Conservation (phyloP, 2,113 vertebrate species). For the Manacus vitellinus region DNA sequence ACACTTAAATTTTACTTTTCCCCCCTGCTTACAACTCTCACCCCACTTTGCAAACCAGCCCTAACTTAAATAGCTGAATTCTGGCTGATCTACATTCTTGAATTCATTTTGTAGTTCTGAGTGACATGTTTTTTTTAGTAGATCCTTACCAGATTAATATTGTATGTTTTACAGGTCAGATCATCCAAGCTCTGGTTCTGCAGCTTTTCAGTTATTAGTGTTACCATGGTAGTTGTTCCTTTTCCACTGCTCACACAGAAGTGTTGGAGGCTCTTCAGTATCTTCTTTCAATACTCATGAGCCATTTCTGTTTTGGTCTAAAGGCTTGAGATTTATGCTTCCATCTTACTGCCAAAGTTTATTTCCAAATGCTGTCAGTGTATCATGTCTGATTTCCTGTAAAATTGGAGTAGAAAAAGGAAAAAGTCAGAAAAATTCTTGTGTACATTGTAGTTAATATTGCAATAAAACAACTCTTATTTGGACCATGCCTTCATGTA, state of each 20-base stretch:
- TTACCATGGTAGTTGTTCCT: slow-evolving; percentile 74
- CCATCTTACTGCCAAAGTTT: slow-evolving; percentile 2
- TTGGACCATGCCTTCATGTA: background rate
- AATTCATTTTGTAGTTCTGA: background rate
- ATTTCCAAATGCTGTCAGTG: slow-evolving; percentile 22
- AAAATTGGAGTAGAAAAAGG: background rate
- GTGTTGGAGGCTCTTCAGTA: slow-evolving; percentile 28
- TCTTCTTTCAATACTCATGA: slow-evolving; percentile 43
- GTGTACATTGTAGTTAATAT: background rate
- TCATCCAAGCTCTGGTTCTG: slow-evolving; percentile 82
- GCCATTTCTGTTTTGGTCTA: slow-evolving; percentile 16
- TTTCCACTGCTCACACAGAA: slow-evolving; percentile 42
- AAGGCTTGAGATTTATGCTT: slow-evolving; percentile 22
- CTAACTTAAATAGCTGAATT: background rate
- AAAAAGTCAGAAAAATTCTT: background rate
- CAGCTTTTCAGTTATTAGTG: slow-evolving; percentile 82
- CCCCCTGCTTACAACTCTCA: background rate
- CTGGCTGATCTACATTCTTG: background rate
- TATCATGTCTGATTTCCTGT: slow-evolving; percentile 27
- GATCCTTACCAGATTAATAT: slow-evolving; percentile 72
- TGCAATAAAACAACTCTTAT: background rate
- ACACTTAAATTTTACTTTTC: background rate
- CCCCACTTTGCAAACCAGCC: background rate
- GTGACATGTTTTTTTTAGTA: background rate
- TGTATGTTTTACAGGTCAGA: slow-evolving; percentile 67